These are phyloP conservation scores for Lytechinus variegatus DNA, from an alignment of 35 echinoderm and acorn worm genomes.

Conservation along the genomic window DNA sequence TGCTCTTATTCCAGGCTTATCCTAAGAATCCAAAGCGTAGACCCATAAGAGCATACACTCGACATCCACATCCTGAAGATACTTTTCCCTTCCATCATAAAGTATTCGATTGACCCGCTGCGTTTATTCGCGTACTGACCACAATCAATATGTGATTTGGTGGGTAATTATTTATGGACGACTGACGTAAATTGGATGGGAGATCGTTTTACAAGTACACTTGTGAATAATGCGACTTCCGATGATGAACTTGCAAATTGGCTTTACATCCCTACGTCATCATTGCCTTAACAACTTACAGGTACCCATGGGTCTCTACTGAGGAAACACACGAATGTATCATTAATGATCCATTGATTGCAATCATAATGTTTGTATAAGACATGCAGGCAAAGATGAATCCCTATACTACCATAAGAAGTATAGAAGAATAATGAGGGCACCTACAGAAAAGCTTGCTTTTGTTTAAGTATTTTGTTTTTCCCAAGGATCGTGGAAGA, in stretches of 20 bases:
- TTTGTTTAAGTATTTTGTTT: too few relatives aligned
- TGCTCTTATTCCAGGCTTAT: neutral
- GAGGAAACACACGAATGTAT: neutral
- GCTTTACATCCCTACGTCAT: neutral
- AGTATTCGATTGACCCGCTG: slow-evolving; percentile 21
- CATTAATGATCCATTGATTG: neutral
- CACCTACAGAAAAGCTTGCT: too few relatives aligned
- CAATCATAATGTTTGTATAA: neutral
- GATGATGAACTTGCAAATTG: neutral
- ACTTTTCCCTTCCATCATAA: neutral
- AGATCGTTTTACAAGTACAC: slow-evolving; percentile 28
- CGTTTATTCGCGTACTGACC: slow-evolving; percentile 41
- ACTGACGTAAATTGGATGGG: slow-evolving; percentile 20
- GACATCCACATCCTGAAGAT: neutral
- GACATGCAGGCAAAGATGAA: neutral
- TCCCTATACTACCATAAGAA: neutral
- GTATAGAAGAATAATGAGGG: neutral
- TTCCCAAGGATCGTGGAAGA: too few relatives aligned
- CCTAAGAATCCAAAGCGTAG: neutral
- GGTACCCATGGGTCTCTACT: neutral
- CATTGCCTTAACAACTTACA: neutral
- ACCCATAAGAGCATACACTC: neutral
- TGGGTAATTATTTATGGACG: slow-evolving; percentile 39
- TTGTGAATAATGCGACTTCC: neutral
- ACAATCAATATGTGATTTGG: slow-evolving; percentile 52